Conservation (phyloP, 2,797 vertebrate genomes). For the Myotis myotis region DNA sequence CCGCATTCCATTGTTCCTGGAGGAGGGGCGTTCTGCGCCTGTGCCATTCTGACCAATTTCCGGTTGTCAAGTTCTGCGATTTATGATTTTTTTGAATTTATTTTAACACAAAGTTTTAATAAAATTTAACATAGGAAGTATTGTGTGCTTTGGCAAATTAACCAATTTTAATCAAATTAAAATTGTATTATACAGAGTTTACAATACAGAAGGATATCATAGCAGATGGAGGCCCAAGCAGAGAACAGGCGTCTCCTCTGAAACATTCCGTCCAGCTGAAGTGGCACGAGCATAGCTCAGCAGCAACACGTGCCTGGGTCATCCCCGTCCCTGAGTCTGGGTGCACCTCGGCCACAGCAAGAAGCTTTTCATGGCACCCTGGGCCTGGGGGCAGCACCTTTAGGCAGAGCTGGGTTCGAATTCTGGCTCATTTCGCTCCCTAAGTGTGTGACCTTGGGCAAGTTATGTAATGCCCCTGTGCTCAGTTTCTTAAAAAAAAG, state of each 20-base stretch:
- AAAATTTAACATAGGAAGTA: neutral
- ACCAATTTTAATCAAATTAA: slow-evolving; percentile 11
- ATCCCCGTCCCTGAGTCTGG: neutral
- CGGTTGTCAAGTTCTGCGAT: neutral
- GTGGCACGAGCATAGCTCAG: neutral
- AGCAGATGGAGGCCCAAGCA: neutral
- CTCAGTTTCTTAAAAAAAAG: neutral
- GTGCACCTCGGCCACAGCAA: neutral
- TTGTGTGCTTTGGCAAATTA: neutral
- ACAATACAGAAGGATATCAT: neutral
- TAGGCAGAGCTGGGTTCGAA: neutral
- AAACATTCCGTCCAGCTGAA: neutral
- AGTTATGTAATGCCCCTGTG: neutral
- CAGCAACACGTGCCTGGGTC: neutral
- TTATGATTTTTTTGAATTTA: neutral
- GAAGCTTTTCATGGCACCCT: neutral
- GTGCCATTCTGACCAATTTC: neutral
- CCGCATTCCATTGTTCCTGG: slow-evolving; percentile 34
- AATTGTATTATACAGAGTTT: neutral
- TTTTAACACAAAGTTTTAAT: neutral
- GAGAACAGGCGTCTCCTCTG: neutral
- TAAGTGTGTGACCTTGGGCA: neutral
- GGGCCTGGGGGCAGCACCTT: neutral
- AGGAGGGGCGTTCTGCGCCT: neutral
- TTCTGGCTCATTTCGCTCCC: neutral